These are phyloP conservation scores for Chymomyza fuscimana DNA, from an alignment of 2,888 invertebrate genomes.

Conservation along the genomic window DNA sequence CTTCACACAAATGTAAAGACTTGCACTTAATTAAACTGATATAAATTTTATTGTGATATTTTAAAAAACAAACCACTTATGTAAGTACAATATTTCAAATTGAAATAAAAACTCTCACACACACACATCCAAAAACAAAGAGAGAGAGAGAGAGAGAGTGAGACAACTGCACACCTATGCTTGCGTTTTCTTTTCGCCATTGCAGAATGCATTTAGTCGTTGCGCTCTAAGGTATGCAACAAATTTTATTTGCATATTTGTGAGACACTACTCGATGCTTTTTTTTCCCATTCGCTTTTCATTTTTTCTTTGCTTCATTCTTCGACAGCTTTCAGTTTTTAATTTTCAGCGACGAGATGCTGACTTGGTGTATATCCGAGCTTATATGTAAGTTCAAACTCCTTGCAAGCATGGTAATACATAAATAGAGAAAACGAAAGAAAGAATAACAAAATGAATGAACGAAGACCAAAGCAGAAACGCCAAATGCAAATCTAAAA, in stretches of 20 bases:
- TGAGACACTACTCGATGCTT: constrained; percentile 35
- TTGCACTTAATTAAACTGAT: no score
- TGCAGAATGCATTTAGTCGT: not conserved
- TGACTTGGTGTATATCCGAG: no score
- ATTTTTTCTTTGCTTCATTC: not conserved
- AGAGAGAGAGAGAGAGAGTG: no score
- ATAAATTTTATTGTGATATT: no score
- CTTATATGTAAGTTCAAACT: no score
- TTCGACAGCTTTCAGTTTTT: not conserved
- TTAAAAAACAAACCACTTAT: no score
- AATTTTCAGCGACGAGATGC: not conserved
- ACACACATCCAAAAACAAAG: no score
- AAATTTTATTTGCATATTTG: constrained; percentile 66
- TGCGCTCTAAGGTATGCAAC: constrained; percentile 66
- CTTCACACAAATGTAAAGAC: no score
- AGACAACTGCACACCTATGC: constrained; percentile 7
- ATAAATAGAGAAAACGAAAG: no score
- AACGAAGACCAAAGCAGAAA: not conserved
- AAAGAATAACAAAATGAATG: not conserved
- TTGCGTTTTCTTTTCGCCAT: not conserved
- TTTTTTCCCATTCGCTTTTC: not conserved
- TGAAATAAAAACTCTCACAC: no score
- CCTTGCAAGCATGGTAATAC: no score
- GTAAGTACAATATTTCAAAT: no score
- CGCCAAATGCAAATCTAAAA: constrained; percentile 3